These are phyloP conservation scores for Brachyalestes nurse DNA, from an alignment of 2,797 vertebrate species.

Conservation along the genomic window DNA sequence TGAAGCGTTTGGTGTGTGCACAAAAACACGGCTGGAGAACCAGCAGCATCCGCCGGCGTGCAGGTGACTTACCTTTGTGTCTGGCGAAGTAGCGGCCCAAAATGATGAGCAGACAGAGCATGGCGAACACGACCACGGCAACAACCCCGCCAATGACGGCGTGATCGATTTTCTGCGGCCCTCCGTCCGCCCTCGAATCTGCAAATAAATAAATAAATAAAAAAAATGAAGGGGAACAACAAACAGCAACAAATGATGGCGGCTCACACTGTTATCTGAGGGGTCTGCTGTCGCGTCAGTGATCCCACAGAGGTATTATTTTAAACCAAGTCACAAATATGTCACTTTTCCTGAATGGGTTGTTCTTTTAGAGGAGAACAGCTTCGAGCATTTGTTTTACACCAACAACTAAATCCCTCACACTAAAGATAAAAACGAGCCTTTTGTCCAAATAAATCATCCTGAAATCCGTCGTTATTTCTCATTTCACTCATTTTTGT, in stretches of 20 bases:
- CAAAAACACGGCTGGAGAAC: neutral
- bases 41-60: neutral
- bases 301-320: constrained; percentile 24
- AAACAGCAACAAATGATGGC: constrained; percentile 29
- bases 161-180: constrained; percentile 92
- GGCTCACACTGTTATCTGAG: constrained; percentile 12
- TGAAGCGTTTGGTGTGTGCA: too few relatives aligned
- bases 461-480: neutral
- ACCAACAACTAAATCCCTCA: neutral
- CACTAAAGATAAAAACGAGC: neutral
- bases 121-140: constrained; percentile 97
- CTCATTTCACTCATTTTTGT: neutral
- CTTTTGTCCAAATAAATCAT: neutral
- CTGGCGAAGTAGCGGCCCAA: constrained; percentile 98
- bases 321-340: constrained; percentile 30
- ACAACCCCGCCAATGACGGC: constrained; percentile 98
- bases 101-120: constrained; percentile 97
- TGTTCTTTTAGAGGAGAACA: neutral
- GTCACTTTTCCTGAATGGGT: constrained; percentile 10
- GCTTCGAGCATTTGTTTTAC: constrained; percentile 2
- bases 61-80: constrained; percentile 92
- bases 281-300: neutral
- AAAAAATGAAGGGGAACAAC: constrained; percentile 54
- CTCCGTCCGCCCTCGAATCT: constrained; percentile 95
- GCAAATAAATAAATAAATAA: constrained; percentile 56